Conservation (phyloP, 2,113 vertebrate species). For the Neoarius graeffei region DNA sequence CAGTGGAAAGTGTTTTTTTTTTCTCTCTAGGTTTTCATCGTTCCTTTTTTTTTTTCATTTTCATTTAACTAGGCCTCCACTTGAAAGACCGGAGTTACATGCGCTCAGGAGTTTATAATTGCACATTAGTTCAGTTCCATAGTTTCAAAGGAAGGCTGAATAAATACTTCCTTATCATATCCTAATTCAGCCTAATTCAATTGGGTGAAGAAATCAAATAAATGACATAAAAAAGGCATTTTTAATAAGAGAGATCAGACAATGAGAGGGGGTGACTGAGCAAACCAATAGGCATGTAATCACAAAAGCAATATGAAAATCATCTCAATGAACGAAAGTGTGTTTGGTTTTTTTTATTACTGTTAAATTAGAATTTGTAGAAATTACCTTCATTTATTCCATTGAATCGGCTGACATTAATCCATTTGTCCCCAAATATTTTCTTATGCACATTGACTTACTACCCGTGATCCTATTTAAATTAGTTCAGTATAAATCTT, state of each 20-base stretch:
- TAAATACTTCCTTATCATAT: conserved; percentile 38
- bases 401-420: conserved; percentile 34
- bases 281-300: conserved; percentile 25
- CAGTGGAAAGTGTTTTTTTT: background rate
- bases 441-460: background rate
- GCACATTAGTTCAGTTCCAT: conserved; percentile 40
- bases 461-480: background rate
- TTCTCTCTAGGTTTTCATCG: background rate
- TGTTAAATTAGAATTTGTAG: conserved; percentile 33
- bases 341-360: conserved; percentile 31
- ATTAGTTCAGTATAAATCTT: background rate
- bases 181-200: conserved; percentile 43
- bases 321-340: conserved; percentile 13
- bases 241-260: conserved; percentile 38
- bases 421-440: conserved; percentile 20
- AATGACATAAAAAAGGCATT: conserved; percentile 31
- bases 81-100: conserved; percentile 16
- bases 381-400: conserved; percentile 30
- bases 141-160: conserved; percentile 38
- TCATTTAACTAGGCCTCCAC: background rate
- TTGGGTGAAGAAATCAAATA: conserved; percentile 39
- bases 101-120: conserved; percentile 30
- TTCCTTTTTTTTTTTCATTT: background rate
- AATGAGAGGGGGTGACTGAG: conserved; percentile 24
- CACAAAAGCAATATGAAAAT: conserved; percentile 34